These are phyloP conservation scores for Eupithecia pulchellata DNA, from an alignment of 2,888 invertebrate species.

Conservation along the genomic window DNA sequence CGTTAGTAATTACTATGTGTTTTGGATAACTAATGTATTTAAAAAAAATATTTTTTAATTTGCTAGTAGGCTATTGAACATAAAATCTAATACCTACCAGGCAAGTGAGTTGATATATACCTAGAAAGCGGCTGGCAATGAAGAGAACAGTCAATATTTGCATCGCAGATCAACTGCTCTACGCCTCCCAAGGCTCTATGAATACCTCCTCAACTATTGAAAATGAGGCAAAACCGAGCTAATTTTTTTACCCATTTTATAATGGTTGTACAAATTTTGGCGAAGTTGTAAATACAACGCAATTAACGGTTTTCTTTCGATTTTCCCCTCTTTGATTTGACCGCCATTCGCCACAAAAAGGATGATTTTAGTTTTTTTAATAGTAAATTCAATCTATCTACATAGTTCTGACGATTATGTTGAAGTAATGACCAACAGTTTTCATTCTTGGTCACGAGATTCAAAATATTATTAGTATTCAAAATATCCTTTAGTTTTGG, in stretches of 20 bases:
- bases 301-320: neutral
- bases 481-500: no score
- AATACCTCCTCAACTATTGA: neutral
- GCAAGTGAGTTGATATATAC: neutral
- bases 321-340: neutral
- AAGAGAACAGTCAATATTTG: slow-evolving; percentile 43
- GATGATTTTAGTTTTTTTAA: no score
- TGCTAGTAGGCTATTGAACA: neutral
- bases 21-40: neutral
- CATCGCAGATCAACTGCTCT: slow-evolving; percentile 33
- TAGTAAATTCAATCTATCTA: no score
- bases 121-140: slow-evolving; percentile 36
- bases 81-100: neutral
- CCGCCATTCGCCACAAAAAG: no score
- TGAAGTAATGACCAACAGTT: no score
- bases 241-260: neutral
- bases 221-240: neutral
- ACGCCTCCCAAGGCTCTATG: slow-evolving; percentile 13
- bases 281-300: neutral
- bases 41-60: neutral
- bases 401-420: no score
- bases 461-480: no score
- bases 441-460: neutral
- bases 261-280: neutral
- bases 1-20: no score